Base-by-base conservation (phyloP, 2,797 vertebrate genomes). In the Sebastes iracundus region DNA sequence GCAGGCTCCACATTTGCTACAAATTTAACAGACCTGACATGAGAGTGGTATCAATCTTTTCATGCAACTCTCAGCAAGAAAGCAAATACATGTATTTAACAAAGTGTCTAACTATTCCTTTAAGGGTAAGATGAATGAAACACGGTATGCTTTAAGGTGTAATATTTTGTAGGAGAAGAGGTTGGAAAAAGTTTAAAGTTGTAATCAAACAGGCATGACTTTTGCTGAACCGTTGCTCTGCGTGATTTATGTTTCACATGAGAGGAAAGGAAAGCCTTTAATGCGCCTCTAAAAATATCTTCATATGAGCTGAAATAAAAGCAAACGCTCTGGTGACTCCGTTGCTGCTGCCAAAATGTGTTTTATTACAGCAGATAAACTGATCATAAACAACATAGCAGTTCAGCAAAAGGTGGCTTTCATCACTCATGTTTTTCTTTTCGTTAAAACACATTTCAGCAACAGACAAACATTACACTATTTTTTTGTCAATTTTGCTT, bases 171-270 rank as follows among this genome's bases (percentile, higher is more conserved):
- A 16, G 56, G 11, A 32, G 32, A 75, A 64, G 30, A 63, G 56
- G n/a, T 13, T 32, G 14, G 55, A 72, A 62, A 61, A 59, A 56
- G 46, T 61, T 55, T 32, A 1, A 0, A 32, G 10, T 30, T 80
- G 65, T 27, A 46, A 69, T 80, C 35, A 70, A 75, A 81, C 52
- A 68, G 62, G 28, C 66, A 30, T 49, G 70, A 60, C 38, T 63
- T 63, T 75, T 46, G 42, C 22, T 53, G 1, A 81, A 63, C 22
- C 23, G 38, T 6, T 22, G 12, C 71, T 25, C 46, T 35, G 11
- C 20, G 20, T 62, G 59, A 83, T 65, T 84, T 71, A 75, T 71
- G 64, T 71, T 83, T 73, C 30, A 52, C 62, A 77, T 42, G 60
- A 67, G 25, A 28, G 32, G 53, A 68, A 32, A 56, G 25, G 25